phyloP scores from a whole-genome alignment of 2,797 vertebrate species.

The Microctenopoma steveboyesi region DNA sequence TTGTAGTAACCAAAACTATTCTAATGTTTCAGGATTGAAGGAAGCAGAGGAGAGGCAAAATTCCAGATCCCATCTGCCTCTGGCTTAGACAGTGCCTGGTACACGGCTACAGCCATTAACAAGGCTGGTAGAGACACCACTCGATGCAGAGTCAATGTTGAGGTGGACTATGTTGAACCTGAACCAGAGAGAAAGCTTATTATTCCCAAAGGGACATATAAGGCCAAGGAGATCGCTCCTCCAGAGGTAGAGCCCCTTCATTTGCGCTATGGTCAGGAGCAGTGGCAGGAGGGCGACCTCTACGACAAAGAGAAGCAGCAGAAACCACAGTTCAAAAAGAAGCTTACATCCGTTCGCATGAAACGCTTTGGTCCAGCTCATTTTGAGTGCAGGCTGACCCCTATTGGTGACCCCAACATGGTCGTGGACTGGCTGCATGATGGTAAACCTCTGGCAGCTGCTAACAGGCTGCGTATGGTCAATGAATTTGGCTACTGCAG shows the following conservation, averaged over 20 bases:
- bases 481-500: constrained; percentile 99
- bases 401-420: constrained; percentile 98
- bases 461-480: constrained; percentile 96
- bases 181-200: constrained; percentile 93
- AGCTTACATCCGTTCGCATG: constrained; percentile 93
- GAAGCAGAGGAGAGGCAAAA: constrained; percentile 90
- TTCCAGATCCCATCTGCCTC: constrained; percentile 91
- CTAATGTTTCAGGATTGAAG: constrained; percentile 88
- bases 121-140: constrained; percentile 98
- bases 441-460: constrained; percentile 94
- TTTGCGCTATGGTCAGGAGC: constrained; percentile 95
- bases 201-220: constrained; percentile 96
- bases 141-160: constrained; percentile 96
- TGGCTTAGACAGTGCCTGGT: constrained; percentile 95
- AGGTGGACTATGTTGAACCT: constrained; percentile 90
- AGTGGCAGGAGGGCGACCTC: constrained; percentile 98
- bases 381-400: constrained; percentile 96
- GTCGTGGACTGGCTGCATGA: constrained; percentile 97
- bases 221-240: constrained; percentile 94
- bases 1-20: background rate
- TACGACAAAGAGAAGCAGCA: constrained; percentile 99
- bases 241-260: constrained; percentile 97
- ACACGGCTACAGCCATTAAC: constrained; percentile 98
- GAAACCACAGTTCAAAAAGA: constrained; percentile 98
- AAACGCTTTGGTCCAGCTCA: constrained; percentile 95